Evolutionary conservation across 92 coral and sea anemone genomes (phyloP).

Genomic region (Desmophyllum pertusum): DNA sequence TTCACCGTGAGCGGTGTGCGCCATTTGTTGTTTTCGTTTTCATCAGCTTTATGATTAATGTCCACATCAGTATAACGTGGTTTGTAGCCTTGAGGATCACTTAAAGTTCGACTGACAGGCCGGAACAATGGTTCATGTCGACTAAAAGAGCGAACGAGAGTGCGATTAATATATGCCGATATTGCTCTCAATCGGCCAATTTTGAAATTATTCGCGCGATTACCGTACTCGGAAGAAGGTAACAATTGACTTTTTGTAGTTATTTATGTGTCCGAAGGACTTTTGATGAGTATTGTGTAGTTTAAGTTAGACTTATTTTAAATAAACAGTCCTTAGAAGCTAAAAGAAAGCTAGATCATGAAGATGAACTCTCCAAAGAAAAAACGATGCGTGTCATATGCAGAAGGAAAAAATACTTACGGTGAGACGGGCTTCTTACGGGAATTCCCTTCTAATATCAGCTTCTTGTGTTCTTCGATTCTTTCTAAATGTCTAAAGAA

Average conservation of each 20-base stretch:
- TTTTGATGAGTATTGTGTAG: too few species aligned
- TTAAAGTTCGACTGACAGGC: slow-evolving; percentile 30
- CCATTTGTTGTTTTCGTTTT: slow-evolving; percentile 6
- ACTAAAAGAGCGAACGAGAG: slow-evolving; percentile 1
- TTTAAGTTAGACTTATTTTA: too few species aligned
- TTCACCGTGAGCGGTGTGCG: slow-evolving; percentile 15
- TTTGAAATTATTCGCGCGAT: too few species aligned
- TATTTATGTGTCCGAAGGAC: too few species aligned
- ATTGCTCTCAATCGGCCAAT: too few species aligned
- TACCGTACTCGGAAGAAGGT: too few species aligned
- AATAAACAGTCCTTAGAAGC: too few species aligned
- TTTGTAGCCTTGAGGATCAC: slow-evolving; percentile 38
- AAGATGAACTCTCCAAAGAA: too few species aligned
- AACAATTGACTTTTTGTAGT: too few species aligned
- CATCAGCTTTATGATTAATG: not conserved
- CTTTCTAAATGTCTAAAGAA: slow-evolving; percentile 19
- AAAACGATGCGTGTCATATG: not conserved
- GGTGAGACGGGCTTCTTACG: slow-evolving; percentile 8
- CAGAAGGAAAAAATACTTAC: slow-evolving; percentile 8
- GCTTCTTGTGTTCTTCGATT: slow-evolving; percentile 9
- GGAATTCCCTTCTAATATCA: not conserved
- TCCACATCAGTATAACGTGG: not conserved
- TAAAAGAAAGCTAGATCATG: too few species aligned
- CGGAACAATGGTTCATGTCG: slow-evolving; percentile 10
- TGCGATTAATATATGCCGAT: not conserved